Base-by-base conservation (phyloP, 2,113 vertebrate species). In the Lamprologus speciosus region DNA sequence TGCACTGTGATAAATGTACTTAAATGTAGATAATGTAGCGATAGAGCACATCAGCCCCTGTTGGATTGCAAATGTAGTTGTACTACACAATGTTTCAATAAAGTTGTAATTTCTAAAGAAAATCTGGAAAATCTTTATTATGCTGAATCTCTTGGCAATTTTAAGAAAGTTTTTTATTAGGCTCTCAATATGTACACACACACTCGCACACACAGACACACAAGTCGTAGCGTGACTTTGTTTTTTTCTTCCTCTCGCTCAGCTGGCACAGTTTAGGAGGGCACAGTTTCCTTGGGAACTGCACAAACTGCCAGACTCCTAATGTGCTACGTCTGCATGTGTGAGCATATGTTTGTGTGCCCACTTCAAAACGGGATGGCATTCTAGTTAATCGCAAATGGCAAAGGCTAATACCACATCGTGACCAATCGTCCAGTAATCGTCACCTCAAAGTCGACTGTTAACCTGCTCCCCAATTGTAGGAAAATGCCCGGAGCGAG, bases 281-380 rank as follows among this genome's bases (percentile, higher is more conserved):
- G 54, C 51, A 79, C 68, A 17, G 92, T 94, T 94, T 85, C 91
- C 89, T 82, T 92, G 91, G 92, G 78, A 92, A 94, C 92, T 31
- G 58, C 85, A 90, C 83, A 86, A 55, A 83, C 68, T n/a, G 75
- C 82, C 63, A 37, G 81, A 87, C 84, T 91, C 42, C 57, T 85
- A 87, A 80, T 85, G 70, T 85, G 54, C 28, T 84, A 7, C 31
- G 26, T 68, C 85, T 73, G 63, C 65, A 28, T 88, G 33, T 70
- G 31, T 73, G 19, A 84, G 42, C 83, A 40, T 90, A 50, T 88
- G 85, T 88, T 79, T 89, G 70, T 82, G 45, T 84, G 84, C 40
- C 33, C 23, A 50, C 63, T 54, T 51, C 80, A 23, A 40, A 82
- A 68, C 5, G 47, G 55, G 58, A 85, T 21, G 47, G 8, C 58